Evolutionary conservation across 2,113 vertebrate species (phyloP), one percentile per base, ranked within the genome.

Genomic region (Esox niger): DNA sequence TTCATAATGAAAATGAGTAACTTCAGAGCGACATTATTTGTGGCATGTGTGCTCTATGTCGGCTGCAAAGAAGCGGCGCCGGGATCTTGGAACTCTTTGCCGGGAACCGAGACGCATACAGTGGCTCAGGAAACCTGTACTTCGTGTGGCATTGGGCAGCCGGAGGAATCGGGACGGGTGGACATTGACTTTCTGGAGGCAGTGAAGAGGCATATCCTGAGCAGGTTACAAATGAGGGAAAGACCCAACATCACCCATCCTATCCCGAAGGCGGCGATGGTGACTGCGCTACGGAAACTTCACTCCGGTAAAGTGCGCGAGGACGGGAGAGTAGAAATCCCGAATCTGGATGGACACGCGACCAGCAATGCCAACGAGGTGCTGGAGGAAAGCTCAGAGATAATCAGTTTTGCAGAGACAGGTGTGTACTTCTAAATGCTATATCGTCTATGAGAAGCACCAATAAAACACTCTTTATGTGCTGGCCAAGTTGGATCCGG

Each of bases 401-500:
- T 99, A 93, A 98, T 99, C 93, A 99, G 95, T 74, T 99, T 99
- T 71, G 96, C 96, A 0, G 97, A 99, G 88, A 93, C 94, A 98
- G 96, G 97, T 99, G 77, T 87, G 94, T 93, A 33, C 21, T 61
- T 11, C 21, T 61, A 8, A 21, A 35, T 23, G n/a, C 21, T 60
- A 60, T 21, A 52, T n/a, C 7, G 20, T 52, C 15, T 2, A 52
- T 6, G 1, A 52, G 21, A 43, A 9, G 21, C 7, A 3, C 13
- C 13, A 52, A 21, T 52, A 21, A 52, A 9, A 52, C n/a, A 11
- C 2, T 15, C 17, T 43, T 43, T 43, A 43, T 15, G 38, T 15
- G 17, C 13, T 13, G 38, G 17, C 38, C 38, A 43, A 43, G 38
- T 4, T 43, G 38, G 38, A n/a, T 52, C n/a, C 8, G 47, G 47